Percentiles rank a stretch among this genome's conserved stretches.
phyloP scores from a whole-genome alignment of 2,797 vertebrate species.

The Sparus aurata region DNA sequence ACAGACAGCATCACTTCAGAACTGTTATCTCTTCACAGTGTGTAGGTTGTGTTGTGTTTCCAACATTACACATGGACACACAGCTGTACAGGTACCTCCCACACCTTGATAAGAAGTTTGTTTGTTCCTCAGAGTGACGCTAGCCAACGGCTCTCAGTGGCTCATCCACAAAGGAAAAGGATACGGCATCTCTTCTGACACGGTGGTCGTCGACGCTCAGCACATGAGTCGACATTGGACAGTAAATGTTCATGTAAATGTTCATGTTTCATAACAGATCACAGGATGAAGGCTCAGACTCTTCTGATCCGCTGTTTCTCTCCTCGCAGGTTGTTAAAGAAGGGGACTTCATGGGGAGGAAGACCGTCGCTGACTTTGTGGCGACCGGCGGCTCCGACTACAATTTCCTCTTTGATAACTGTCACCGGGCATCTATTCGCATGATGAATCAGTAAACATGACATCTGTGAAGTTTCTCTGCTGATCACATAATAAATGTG shows the following conservation, averaged over 20 bases:
- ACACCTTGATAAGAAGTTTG: not conserved
- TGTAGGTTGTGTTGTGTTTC: too few relatives aligned
- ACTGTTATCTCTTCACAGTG: too few relatives aligned
- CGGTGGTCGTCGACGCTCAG: constrained; percentile 68
- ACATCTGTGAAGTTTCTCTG: not conserved
- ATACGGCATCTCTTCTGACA: constrained; percentile 66
- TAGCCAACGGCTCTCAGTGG: constrained; percentile 58
- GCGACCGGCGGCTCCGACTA: constrained; percentile 64
- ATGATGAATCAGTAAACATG: constrained; percentile 59
- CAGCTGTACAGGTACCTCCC: too few relatives aligned
- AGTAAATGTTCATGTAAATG: constrained; percentile 38
- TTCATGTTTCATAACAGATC: too few relatives aligned
- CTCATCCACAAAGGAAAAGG: constrained; percentile 77
- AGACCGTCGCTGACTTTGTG: constrained; percentile 60
- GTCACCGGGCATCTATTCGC: constrained; percentile 57
- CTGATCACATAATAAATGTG: not conserved
- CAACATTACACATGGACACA: too few relatives aligned
- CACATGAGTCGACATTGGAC: constrained; percentile 73
- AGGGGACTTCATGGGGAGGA: not conserved
- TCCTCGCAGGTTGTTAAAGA: too few relatives aligned
- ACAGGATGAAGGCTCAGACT: not conserved
- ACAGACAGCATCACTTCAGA: too few relatives aligned
- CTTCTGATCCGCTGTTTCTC: not conserved
- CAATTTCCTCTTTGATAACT: constrained; percentile 64
- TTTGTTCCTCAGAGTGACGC: constrained; percentile 71